A percentile compares a stretch with the other conserved stretches of the same genome.
Conservation (phyloP, 2,797 vertebrate species). For the Lacerta viridis region DNA sequence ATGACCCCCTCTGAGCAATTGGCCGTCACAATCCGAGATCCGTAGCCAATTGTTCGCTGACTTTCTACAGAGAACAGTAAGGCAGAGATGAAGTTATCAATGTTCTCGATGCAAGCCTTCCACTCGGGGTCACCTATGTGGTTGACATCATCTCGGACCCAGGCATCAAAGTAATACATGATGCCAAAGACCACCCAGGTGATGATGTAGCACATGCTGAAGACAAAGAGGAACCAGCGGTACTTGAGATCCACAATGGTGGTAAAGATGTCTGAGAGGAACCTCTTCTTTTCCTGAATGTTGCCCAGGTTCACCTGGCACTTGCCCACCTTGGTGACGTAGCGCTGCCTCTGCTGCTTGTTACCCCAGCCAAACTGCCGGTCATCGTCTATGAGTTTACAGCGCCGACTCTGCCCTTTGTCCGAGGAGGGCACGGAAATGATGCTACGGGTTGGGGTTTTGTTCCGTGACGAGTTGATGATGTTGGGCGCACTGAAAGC, state of each 20-base stretch:
- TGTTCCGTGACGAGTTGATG: conserved; percentile 18
- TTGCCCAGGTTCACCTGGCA: conserved; percentile 87
- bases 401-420: conserved; percentile 77
- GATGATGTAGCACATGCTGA: conserved; percentile 86
- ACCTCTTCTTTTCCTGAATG: conserved; percentile 86
- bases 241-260: conserved; percentile 89
- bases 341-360: conserved; percentile 83
- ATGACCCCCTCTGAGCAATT: conserved; percentile 83
- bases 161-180: conserved; percentile 84
- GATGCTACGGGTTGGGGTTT: conserved; percentile 41
- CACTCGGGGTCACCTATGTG: conserved; percentile 81
- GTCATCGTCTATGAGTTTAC: conserved; percentile 85
- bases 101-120: conserved; percentile 84
- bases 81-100: conserved; percentile 86
- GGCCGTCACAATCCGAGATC: conserved; percentile 86
- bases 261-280: conserved; percentile 89
- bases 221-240: conserved; percentile 89
- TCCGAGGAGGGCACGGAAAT: conserved; percentile 36
- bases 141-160: conserved; percentile 81
- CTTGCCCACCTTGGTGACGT: conserved; percentile 88
- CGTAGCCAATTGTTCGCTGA: conserved; percentile 89
- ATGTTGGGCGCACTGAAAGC: conserved; percentile 66
- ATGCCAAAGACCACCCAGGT: conserved; percentile 86
- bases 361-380: conserved; percentile 45
- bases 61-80: conserved; percentile 88